Evolutionary conservation across 2,888 invertebrate species (phyloP), one percentile per base, ranked within the genome.

Genomic region (Spicauda simplicius): DNA sequence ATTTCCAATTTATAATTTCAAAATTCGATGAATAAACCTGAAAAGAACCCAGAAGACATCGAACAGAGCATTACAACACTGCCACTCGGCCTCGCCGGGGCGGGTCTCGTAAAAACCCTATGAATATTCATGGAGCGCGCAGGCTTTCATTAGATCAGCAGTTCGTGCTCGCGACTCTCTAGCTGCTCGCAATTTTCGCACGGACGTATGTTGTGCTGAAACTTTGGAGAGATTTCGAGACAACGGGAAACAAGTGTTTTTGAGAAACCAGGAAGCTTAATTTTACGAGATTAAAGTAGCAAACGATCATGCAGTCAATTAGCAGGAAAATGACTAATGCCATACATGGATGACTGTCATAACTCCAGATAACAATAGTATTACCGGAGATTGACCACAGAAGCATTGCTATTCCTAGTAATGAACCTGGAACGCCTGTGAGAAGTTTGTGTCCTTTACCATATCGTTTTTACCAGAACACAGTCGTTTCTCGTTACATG

Each of bases 141-240:
- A 69, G 70, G 71, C 73, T 76, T 73, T 75, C 73, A 75, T 75
- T 77, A 74, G 76, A 74, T 77, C 73, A 74, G 72, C 70, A 69
- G 63, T 69, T 72, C 70, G 70, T 70, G 72, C 73, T 66, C 55
- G 41, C 16, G 45, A 14, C 14, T n/a, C 45, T n/a, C 45, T n/a
- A 14, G 45, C 45, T 45, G 45, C 5, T n/a, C n/a, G n/a, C n/a
- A 45, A 45, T 45, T 45, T 41, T 45, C 45, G 45, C 45, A 45
- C 12, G n/a, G n/a, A 45, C n/a, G 7, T 14, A 45, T 45, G 45
- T 45, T 45, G 5, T 1, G 45, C 45, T 10, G 14, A 45, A 6
- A 45, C 45, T 45, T 45, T n/a, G 45, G 0, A 0, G n/a, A 5
- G 45, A 45, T 45, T 45, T 37, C 4, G n/a, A 5, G n/a, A n/a